Evolutionary conservation across 2,888 invertebrate genomes (phyloP).

Genomic region (Trissolcus japonicus): DNA sequence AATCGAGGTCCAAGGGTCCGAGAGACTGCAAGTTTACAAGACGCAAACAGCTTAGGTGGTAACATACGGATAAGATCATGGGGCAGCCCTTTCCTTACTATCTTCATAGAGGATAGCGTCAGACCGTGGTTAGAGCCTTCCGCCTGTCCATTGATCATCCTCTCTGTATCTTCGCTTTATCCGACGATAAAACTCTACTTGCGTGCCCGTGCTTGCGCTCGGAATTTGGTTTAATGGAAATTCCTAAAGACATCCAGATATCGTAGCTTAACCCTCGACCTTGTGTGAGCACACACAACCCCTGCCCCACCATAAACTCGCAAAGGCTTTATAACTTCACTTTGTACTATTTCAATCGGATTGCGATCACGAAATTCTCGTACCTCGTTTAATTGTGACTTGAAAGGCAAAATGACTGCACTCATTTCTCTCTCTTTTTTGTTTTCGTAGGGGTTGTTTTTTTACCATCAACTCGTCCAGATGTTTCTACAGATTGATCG

Average conservation of each 20-base stretch:
- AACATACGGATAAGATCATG: conserved; percentile 72
- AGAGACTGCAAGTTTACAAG: conserved; percentile 69
- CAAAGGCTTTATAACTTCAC: conserved; percentile 58
- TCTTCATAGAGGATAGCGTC: conserved; percentile 67
- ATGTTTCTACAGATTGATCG: too few species aligned
- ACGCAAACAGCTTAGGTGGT: conserved; percentile 74
- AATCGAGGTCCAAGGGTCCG: conserved; percentile 61
- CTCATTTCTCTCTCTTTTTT: too few species aligned
- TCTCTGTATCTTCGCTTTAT: conserved; percentile 59
- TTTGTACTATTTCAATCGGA: conserved; percentile 58
- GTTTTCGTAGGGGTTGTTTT: too few species aligned
- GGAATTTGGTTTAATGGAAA: conserved; percentile 64
- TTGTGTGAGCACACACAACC: conserved; percentile 55
- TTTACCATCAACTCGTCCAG: too few species aligned
- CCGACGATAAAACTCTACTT: conserved; percentile 61
- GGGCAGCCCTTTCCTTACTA: conserved; percentile 59
- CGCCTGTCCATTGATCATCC: conserved; percentile 60
- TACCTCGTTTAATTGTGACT: conserved; percentile 43
- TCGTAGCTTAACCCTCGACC: conserved; percentile 61
- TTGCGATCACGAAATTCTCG: conserved; percentile 50
- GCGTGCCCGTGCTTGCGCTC: conserved; percentile 57
- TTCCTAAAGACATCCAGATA: conserved; percentile 64
- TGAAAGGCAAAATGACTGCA: conserved; percentile 34
- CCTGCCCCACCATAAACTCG: conserved; percentile 40
- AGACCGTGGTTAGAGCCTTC: conserved; percentile 66